Evolutionary conservation across 2,888 invertebrate species (phyloP).

Genomic region (Parapristionchus giblindavisi): DNA sequence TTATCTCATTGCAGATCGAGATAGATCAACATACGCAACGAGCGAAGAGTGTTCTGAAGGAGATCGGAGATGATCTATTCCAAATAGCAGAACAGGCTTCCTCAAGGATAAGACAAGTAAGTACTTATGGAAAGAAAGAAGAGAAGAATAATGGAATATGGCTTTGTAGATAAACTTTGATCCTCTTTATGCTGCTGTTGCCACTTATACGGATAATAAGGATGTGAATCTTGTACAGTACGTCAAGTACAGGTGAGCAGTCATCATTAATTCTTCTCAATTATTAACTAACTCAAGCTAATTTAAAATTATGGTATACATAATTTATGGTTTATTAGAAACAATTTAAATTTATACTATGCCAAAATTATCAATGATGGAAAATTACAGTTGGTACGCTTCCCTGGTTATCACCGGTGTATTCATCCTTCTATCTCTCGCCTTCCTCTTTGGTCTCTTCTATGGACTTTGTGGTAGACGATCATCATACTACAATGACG

Average conservation of each 20-base stretch:
- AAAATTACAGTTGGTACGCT: slow-evolving; percentile 71
- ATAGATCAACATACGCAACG: slow-evolving; percentile 2
- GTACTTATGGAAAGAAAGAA: neutral
- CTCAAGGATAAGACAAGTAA: slow-evolving; percentile 54
- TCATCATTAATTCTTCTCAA: too few relatives aligned
- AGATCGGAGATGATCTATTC: slow-evolving; percentile 61
- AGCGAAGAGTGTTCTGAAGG: slow-evolving; percentile 53
- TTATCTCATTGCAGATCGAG: slow-evolving; percentile 9
- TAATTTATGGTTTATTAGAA: too few relatives aligned
- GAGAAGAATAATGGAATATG: neutral
- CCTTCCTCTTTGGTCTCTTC: slow-evolving; percentile 71
- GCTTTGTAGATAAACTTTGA: slow-evolving; percentile 57
- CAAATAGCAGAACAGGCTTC: slow-evolving; percentile 62
- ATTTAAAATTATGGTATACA: too few relatives aligned
- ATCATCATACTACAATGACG: slow-evolving; percentile 70
- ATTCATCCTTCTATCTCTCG: slow-evolving; percentile 70
- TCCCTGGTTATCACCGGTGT: slow-evolving; percentile 70
- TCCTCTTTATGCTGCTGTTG: slow-evolving; percentile 56
- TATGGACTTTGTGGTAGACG: slow-evolving; percentile 72
- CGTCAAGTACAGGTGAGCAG: slow-evolving; percentile 54
- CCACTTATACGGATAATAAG: slow-evolving; percentile 52
- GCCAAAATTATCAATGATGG: too few relatives aligned
- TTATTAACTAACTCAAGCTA: neutral
- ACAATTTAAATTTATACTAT: too few relatives aligned
- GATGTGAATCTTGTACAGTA: slow-evolving; percentile 50